These are phyloP conservation scores for Cynopterus sphinx DNA, from an alignment of 2,797 vertebrate genomes.

Conservation along the genomic window DNA sequence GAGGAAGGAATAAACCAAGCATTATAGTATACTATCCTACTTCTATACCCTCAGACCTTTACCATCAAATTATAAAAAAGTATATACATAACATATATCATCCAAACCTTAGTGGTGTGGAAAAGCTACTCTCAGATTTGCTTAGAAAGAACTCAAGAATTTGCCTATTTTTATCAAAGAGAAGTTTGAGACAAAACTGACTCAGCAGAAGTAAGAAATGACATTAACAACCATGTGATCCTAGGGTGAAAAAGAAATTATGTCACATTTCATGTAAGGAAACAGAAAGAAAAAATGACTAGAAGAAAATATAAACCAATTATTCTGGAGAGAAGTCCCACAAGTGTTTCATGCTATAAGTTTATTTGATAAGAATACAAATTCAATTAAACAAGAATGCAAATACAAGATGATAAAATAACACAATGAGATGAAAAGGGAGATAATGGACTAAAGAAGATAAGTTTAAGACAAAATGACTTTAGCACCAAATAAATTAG, in stretches of 20 bases:
- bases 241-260: neutral
- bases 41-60: neutral
- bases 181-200: neutral
- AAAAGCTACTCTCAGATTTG: neutral
- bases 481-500: neutral
- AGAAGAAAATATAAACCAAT: neutral
- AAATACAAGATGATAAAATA: neutral
- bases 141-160: neutral
- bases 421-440: neutral
- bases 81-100: neutral
- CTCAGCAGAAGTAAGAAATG: neutral
- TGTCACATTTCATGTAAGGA: neutral
- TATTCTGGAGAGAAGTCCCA: neutral
- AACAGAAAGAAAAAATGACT: neutral
- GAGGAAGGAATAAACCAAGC: neutral
- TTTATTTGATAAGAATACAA: neutral
- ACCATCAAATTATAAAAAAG: neutral
- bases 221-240: neutral
- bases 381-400: neutral
- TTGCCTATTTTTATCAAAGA: neutral
- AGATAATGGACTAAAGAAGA: neutral
- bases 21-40: neutral
- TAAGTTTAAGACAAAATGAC: constrained; percentile 21
- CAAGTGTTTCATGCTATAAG: neutral
- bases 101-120: neutral